Percentiles rank a stretch among this genome's conserved stretches.
Evolutionary conservation across 2,113 vertebrate genomes (phyloP).

Genomic region (Sula dactylatra): DNA sequence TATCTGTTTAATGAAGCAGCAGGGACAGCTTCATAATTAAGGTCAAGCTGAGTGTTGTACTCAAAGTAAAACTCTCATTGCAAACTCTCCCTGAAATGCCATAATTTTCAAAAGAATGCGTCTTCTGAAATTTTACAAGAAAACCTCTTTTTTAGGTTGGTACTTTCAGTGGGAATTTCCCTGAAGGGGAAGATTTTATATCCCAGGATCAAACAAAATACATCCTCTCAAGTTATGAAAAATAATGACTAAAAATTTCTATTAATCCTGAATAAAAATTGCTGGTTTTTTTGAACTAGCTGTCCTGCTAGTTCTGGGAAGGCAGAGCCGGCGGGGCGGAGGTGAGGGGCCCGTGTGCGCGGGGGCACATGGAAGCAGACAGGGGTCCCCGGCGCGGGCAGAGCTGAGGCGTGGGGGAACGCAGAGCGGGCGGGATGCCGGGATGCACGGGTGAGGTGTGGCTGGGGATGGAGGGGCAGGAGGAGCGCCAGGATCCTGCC

Average conservation of each 20-base stretch:
- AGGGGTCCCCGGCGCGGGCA: rapidly evolving
- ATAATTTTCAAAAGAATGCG: conserved; percentile 13
- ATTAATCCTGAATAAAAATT: neutral
- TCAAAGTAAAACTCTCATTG: neutral
- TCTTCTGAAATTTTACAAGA: conserved; percentile 39
- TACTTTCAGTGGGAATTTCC: conserved; percentile 14
- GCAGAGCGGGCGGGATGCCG: neutral
- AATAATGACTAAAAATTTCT: neutral
- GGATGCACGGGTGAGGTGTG: neutral
- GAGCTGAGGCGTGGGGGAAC: neutral
- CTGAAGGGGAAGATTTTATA: conserved; percentile 13
- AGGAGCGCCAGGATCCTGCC: neutral
- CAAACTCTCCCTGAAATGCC: neutral
- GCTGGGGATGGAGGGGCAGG: neutral
- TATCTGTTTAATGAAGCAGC: conserved; percentile 4
- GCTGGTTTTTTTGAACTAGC: neutral
- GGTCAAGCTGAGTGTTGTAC: neutral
- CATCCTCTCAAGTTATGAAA: conserved; percentile 22
- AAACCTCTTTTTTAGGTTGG: neutral
- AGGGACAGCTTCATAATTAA: conserved; percentile 23
- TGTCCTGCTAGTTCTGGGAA: neutral
- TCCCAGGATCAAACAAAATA: conserved; percentile 14
- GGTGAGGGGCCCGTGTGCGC: rapidly evolving
- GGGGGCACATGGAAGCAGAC: neutral
- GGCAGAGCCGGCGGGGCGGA: neutral